phyloP scores from a whole-genome alignment of 2,113 vertebrate genomes.

The Platysteira castanea region DNA sequence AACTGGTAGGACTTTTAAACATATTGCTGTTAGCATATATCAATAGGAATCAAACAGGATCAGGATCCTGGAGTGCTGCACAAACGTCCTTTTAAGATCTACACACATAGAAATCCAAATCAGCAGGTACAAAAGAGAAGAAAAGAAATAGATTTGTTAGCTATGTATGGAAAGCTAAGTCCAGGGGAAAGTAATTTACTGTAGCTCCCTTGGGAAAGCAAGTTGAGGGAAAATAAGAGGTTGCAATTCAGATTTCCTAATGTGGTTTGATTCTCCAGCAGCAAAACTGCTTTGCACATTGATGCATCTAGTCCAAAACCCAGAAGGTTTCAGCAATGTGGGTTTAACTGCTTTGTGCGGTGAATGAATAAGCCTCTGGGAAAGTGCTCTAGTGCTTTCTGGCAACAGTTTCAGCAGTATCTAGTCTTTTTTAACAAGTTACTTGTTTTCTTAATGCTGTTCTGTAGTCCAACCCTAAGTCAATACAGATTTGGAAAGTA shows the following conservation, averaged over 20 bases:
- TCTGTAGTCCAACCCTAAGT: neutral
- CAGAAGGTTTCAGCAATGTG: fast-evolving
- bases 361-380: neutral
- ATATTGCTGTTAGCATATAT: neutral
- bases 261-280: neutral
- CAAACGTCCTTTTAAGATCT: neutral
- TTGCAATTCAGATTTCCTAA: neutral
- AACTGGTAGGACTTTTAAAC: neutral
- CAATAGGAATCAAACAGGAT: neutral
- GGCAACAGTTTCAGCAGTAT: neutral
- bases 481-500: neutral
- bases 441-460: neutral
- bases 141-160: neutral
- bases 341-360: neutral
- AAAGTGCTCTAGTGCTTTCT: neutral
- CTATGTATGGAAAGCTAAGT: neutral
- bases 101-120: neutral
- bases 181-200: neutral
- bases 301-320: neutral
- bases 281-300: neutral
- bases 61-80: neutral
- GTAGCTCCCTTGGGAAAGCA: neutral
- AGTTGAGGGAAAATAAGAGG: neutral
- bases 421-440: neutral
- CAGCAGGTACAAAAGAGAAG: neutral